phyloP scores from a whole-genome alignment of 2,113 vertebrate species.

The Propithecus coquereli region DNA sequence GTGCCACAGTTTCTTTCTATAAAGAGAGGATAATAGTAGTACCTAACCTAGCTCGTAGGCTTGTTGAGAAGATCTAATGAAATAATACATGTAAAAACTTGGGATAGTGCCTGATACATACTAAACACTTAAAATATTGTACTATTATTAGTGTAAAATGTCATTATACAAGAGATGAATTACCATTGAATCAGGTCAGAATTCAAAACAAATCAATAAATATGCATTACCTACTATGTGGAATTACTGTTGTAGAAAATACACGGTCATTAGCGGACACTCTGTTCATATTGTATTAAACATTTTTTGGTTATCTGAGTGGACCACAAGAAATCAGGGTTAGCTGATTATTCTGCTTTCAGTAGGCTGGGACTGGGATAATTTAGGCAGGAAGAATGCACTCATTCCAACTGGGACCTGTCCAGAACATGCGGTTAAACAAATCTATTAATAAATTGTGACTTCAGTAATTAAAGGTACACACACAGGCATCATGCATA shows the following conservation, averaged over 20 bases:
- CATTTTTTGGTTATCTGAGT: neutral
- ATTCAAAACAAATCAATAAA: slow-evolving; percentile 40
- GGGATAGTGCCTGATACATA: neutral
- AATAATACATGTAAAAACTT: neutral
- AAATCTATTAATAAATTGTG: slow-evolving; percentile 71
- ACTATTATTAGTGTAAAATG: neutral
- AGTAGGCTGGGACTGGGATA: neutral
- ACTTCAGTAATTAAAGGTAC: slow-evolving; percentile 65
- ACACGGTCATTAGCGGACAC: neutral
- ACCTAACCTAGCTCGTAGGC: neutral
- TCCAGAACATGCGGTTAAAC: slow-evolving; percentile 60
- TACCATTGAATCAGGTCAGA: neutral
- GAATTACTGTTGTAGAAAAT: neutral
- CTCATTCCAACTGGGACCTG: slow-evolving; percentile 50
- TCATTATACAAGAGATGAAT: neutral
- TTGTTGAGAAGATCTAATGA: neutral
- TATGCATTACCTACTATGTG: neutral
- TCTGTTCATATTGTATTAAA: neutral
- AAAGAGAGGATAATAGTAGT: neutral
- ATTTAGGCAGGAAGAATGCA: slow-evolving; percentile 47
- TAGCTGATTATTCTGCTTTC: slow-evolving; percentile 11
- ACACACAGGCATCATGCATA: slow-evolving; percentile 36
- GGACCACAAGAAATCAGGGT: neutral
- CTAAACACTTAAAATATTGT: neutral
- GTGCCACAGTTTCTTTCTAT: neutral